Conservation (phyloP, 2,113 vertebrate species). For the Myocastor coypus region DNA sequence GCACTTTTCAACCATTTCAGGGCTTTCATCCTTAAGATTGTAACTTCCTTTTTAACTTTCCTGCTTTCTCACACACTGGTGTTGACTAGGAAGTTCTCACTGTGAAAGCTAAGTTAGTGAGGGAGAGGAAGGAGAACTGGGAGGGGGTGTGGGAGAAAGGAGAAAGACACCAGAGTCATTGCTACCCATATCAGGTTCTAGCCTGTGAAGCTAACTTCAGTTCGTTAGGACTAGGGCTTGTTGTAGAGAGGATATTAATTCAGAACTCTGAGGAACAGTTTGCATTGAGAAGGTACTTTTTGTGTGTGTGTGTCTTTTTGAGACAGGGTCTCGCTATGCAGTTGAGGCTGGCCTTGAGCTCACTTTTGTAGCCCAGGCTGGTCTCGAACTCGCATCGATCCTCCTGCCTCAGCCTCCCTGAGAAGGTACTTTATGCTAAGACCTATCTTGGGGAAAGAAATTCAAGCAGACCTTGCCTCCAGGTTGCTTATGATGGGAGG, state of each 20-base stretch:
- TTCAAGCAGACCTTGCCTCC: background rate
- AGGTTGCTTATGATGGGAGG: background rate
- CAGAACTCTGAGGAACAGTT: background rate
- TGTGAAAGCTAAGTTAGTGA: background rate
- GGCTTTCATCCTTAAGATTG: constrained; percentile 1
- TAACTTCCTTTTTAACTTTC: constrained; percentile 52
- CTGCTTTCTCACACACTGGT: constrained; percentile 10
- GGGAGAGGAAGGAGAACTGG: background rate
- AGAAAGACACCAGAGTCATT: background rate
- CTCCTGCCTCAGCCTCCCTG: too few relatives aligned
- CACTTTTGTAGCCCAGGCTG: too few relatives aligned
- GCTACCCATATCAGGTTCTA: background rate
- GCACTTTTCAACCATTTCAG: constrained; percentile 63
- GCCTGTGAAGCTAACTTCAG: background rate
- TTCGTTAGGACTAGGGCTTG: background rate
- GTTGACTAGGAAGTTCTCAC: background rate
- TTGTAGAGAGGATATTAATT: background rate
- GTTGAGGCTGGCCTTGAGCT: too few relatives aligned
- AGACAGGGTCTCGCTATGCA: too few relatives aligned
- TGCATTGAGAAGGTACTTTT: background rate
- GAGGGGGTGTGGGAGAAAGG: background rate
- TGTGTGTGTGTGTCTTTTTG: too few relatives aligned
- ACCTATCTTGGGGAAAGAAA: background rate
- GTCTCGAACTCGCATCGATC: too few relatives aligned
- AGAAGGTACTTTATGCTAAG: background rate